Evolutionary conservation across 2,888 invertebrate genomes (phyloP).

Genomic region (Neoitamus cyanurus): DNA sequence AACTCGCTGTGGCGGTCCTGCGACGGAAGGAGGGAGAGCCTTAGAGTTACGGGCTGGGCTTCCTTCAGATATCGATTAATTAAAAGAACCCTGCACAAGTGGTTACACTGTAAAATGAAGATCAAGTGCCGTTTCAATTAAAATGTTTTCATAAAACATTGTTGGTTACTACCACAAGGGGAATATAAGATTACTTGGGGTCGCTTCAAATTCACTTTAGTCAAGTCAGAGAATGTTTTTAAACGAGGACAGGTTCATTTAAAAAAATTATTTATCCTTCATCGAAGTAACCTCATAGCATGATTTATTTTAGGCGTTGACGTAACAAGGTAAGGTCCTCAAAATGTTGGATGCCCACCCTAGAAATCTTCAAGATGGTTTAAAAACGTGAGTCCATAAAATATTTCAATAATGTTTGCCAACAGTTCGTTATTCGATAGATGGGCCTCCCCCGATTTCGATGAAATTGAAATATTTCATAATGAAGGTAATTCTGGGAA

Average conservation of each 20-base stretch:
- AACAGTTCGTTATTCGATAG: too few species aligned
- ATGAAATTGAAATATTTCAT: too few species aligned
- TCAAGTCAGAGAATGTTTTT: background rate
- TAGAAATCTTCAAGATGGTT: too few species aligned
- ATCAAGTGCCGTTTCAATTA: background rate
- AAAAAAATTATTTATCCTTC: too few species aligned
- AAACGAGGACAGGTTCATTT: background rate
- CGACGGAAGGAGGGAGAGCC: background rate
- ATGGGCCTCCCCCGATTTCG: too few species aligned
- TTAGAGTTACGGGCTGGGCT: background rate
- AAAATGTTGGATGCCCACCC: too few species aligned
- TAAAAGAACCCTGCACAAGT: background rate
- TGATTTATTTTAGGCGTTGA: too few species aligned
- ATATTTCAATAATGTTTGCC: too few species aligned
- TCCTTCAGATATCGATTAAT: constrained; percentile 14
- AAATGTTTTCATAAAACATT: constrained; percentile 1
- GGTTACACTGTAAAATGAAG: background rate
- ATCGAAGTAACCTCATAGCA: too few species aligned
- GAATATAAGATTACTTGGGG: background rate
- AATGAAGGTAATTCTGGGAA: too few species aligned
- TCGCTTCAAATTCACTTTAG: background rate
- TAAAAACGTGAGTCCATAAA: too few species aligned
- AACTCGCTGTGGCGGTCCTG: background rate
- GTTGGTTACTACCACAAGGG: background rate
- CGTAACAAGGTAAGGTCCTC: too few species aligned